Conservation (phyloP, 2,888 invertebrate genomes). For the Cremastinae sp. region DNA sequence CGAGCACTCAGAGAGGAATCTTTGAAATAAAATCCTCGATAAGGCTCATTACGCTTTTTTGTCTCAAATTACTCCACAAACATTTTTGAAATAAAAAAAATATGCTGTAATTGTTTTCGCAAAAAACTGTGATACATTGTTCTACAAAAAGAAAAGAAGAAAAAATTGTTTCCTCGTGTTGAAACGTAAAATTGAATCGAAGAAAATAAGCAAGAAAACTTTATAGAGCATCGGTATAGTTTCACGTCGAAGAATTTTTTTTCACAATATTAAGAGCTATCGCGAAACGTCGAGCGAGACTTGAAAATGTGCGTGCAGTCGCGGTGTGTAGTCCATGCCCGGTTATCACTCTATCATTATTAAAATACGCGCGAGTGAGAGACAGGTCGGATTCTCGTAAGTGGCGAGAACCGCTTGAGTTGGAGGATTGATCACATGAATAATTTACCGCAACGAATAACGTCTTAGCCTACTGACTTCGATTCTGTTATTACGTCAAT, state of each 20-base stretch:
- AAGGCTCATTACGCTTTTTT: no score
- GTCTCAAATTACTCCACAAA: no score
- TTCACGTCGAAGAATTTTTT: not conserved
- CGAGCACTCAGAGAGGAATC: no score
- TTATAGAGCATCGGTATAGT: no score
- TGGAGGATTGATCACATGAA: constrained; percentile 61
- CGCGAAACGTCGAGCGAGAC: not conserved
- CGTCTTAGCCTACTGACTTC: constrained; percentile 58
- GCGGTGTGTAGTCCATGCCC: constrained; percentile 43
- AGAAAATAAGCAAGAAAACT: no score
- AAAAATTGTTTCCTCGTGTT: no score
- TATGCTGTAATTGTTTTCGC: no score
- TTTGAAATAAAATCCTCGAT: no score
- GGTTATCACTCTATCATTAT: constrained; percentile 58
- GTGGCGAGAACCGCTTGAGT: constrained; percentile 32
- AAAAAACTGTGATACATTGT: no score
- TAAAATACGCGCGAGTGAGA: constrained; percentile 17
- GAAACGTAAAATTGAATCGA: no score
- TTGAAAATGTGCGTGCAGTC: not conserved
- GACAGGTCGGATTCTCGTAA: constrained; percentile 21
- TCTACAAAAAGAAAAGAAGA: no score
- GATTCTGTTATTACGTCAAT: constrained; percentile 37
- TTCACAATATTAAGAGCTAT: not conserved
- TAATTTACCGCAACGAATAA: constrained; percentile 53
- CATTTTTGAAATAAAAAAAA: no score